Conservation (phyloP, 2,888 invertebrate genomes). For the Volucella inanis region DNA sequence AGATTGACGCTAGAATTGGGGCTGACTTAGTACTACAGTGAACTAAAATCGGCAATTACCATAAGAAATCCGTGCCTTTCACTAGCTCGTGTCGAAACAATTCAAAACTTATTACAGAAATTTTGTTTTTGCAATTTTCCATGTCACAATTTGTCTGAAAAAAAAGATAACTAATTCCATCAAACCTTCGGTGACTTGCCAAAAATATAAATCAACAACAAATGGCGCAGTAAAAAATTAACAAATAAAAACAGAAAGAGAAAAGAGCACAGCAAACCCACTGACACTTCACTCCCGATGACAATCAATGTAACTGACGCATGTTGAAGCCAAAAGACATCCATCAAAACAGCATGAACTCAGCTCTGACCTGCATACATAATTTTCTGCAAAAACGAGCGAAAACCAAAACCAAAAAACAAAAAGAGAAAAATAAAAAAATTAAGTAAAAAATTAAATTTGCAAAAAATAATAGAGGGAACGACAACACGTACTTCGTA, state of each 20-base stretch:
- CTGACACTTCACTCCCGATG: slow-evolving; percentile 64
- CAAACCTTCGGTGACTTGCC: slow-evolving; percentile 56
- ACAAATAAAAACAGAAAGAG: slow-evolving; percentile 9
- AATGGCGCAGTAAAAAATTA: slow-evolving; percentile 8
- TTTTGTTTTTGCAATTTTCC: too few relatives aligned
- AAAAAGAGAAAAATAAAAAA: slow-evolving; percentile 3
- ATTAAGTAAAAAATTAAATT: not conserved
- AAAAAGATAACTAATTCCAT: slow-evolving; percentile 38
- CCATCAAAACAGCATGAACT: slow-evolving; percentile 73
- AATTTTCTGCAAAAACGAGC: slow-evolving; percentile 45
- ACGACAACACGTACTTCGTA: slow-evolving; percentile 23
- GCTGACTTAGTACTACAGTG: too few relatives aligned
- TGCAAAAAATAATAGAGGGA: slow-evolving; percentile 17
- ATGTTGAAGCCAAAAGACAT: slow-evolving; percentile 71
- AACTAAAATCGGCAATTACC: too few relatives aligned
- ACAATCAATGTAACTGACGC: slow-evolving; percentile 74
- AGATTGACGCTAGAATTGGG: too few relatives aligned
- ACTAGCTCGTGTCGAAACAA: too few relatives aligned
- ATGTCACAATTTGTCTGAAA: too few relatives aligned
- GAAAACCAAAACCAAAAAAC: slow-evolving; percentile 1
- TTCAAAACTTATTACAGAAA: too few relatives aligned
- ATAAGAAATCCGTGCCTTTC: too few relatives aligned
- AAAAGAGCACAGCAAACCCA: slow-evolving; percentile 22
- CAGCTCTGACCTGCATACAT: slow-evolving; percentile 71
- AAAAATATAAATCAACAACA: slow-evolving; percentile 56